Conservation (phyloP, 2,113 vertebrate species). For the Pseudopipra pipra region DNA sequence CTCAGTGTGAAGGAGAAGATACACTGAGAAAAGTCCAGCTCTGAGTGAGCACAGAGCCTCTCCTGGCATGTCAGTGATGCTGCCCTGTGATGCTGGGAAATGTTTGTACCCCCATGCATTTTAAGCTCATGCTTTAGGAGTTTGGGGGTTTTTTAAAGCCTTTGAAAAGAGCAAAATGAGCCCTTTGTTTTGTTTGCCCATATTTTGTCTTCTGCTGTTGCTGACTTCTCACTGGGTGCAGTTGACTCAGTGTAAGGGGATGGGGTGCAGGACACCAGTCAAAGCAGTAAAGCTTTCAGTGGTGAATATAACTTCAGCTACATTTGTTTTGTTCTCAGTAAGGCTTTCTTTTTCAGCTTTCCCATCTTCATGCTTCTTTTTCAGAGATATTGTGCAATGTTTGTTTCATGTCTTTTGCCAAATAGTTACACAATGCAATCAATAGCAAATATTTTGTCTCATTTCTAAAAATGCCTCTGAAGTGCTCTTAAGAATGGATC, state of each 20-base stretch:
- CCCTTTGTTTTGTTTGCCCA: neutral
- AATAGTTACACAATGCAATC: neutral
- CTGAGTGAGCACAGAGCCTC: neutral
- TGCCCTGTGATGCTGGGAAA: neutral
- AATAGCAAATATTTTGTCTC: neutral
- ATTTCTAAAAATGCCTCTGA: neutral
- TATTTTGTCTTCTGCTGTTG: neutral
- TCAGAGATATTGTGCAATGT: neutral
- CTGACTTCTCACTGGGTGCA: neutral
- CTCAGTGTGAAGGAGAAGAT: neutral
- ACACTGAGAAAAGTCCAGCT: neutral
- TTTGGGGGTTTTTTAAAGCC: neutral
- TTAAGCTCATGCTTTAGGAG: neutral
- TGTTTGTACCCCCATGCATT: rapidly evolving
- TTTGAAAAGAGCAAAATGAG: neutral
- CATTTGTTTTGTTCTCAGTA: neutral
- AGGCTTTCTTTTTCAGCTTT: neutral
- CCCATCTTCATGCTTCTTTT: neutral
- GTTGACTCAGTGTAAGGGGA: neutral
- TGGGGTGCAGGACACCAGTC: neutral
- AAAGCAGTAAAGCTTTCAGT: neutral
- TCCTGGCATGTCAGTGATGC: neutral
- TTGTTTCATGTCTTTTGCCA: neutral
- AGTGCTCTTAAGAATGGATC: neutral
- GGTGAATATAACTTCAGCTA: neutral